A percentile compares a stretch with the other conserved stretches of the same genome.
Evolutionary conservation across 2,797 vertebrate genomes (phyloP).

Genomic region (Forpus xanthops): DNA sequence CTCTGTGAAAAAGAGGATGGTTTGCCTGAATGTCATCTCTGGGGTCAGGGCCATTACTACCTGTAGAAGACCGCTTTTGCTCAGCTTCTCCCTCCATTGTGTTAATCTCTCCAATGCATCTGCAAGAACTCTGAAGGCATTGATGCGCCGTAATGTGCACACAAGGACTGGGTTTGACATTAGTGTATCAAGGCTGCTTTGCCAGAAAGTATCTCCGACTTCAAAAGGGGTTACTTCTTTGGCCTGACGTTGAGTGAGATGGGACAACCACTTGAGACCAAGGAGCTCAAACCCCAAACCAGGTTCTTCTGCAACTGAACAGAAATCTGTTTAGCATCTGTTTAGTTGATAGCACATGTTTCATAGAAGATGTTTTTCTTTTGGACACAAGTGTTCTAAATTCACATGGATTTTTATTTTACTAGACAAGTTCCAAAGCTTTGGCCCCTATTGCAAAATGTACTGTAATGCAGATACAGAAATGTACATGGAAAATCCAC

Average conservation of each 20-base stretch:
- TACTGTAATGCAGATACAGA: not conserved
- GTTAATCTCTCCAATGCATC: slow-evolving; percentile 25
- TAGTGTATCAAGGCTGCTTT: slow-evolving; percentile 61
- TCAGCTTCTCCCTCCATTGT: not conserved
- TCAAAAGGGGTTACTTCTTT: slow-evolving; percentile 78
- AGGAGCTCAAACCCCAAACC: slow-evolving; percentile 70
- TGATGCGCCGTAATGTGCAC: slow-evolving; percentile 53
- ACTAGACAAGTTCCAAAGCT: not conserved
- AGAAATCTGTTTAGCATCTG: not conserved
- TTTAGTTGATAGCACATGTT: not conserved
- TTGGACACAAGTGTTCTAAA: not conserved
- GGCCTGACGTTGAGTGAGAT: slow-evolving; percentile 70
- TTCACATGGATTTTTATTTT: not conserved
- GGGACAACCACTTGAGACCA: slow-evolving; percentile 77
- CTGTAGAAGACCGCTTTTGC: not conserved
- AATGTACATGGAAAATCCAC: not conserved
- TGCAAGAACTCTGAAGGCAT: slow-evolving; percentile 60
- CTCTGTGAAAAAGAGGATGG: slow-evolving; percentile 76
- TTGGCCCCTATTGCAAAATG: not conserved
- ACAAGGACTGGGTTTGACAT: slow-evolving; percentile 68
- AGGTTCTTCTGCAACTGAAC: slow-evolving; percentile 15
- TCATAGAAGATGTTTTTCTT: not conserved
- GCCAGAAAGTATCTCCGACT: slow-evolving; percentile 71
- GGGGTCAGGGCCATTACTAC: slow-evolving; percentile 75
- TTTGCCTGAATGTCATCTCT: slow-evolving; percentile 77